Evolutionary conservation across 2,113 vertebrate genomes (phyloP).

Genomic region (Antechinus flavipes): DNA sequence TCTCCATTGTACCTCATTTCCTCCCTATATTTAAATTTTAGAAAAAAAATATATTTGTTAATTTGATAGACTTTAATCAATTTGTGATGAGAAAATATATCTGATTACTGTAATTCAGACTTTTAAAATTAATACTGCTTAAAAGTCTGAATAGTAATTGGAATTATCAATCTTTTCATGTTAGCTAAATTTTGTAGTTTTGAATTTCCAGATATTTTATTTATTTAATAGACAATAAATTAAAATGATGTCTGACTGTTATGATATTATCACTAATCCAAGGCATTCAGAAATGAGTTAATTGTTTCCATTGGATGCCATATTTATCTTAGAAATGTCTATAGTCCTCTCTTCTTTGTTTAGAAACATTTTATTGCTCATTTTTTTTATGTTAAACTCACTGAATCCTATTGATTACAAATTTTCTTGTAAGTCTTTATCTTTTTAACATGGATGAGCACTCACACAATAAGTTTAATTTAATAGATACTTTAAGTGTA

Average conservation of each 20-base stretch:
- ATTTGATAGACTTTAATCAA: not conserved
- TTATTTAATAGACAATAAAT: not conserved
- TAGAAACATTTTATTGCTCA: not conserved
- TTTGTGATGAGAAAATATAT: conserved; percentile 3
- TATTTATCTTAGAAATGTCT: not conserved
- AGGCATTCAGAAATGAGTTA: not conserved
- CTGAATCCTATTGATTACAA: not conserved
- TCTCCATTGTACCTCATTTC: not conserved
- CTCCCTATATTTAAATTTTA: not conserved
- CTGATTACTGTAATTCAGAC: not conserved
- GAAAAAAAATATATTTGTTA: not conserved
- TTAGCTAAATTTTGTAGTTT: not conserved
- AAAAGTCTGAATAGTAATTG: not conserved
- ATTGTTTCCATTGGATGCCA: not conserved
- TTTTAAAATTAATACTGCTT: not conserved
- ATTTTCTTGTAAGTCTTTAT: not conserved
- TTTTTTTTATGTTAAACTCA: not conserved
- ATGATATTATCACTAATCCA: not conserved
- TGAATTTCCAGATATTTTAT: not conserved
- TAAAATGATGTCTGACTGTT: not conserved
- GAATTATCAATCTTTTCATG: not conserved
- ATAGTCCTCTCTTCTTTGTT: not conserved
- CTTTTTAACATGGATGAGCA: not conserved
- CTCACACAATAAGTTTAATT: not conserved
- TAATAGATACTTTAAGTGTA: not conserved